Evolutionary conservation across 1,140 invertebrate species (phyloP), one percentile per base, ranked within the genome.

Genomic region (Aphidius gifuensis): DNA sequence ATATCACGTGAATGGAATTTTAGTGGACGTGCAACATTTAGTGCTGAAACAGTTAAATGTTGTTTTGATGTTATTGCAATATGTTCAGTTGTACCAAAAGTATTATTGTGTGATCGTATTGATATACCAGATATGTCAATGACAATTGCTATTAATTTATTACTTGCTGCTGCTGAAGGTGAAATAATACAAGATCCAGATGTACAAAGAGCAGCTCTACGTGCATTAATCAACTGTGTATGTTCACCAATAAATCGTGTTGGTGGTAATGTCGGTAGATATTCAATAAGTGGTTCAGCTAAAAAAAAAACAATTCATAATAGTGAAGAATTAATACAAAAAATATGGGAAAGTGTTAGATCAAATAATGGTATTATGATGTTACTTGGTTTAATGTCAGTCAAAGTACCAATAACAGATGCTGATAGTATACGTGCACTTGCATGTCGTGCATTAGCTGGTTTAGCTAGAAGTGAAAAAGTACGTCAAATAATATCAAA

Each of bases 341-440:
- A 91, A 75, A 88, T 98, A 42, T 98, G 95, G 95, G 93, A 96
- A 76, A 91, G 90, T 66, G 89, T 97, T 4, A 82, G 96, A 64
- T 89, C 89, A 2, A 97, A 96, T 78, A 97, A 97, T 80, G 95
- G 94, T n/a, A 97, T 97, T 58, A 96, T 97, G 90, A 93, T 94
- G 75, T 74, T 92, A 23, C 73, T 92, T 2, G 88, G 89, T 66
- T 81, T 97, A 45, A 90, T 99, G 86, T 89, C 91, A 76, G 88
- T 92, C 5, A 98, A 97, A 82, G 90, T 90, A 8, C 96, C 97
- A 0, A 93, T 98, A 32, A 98, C 94, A 2, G 96, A 98, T 84
- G 97, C 96, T 5, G 97, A 99, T 80, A 90, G 89, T 48, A 92
- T 99, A 67, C 83, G 96, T 45, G 92, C 92, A 5, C 82, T 98